Evolutionary conservation across 2,797 vertebrate species (phyloP).

Genomic region (Taenioides sp.): DNA sequence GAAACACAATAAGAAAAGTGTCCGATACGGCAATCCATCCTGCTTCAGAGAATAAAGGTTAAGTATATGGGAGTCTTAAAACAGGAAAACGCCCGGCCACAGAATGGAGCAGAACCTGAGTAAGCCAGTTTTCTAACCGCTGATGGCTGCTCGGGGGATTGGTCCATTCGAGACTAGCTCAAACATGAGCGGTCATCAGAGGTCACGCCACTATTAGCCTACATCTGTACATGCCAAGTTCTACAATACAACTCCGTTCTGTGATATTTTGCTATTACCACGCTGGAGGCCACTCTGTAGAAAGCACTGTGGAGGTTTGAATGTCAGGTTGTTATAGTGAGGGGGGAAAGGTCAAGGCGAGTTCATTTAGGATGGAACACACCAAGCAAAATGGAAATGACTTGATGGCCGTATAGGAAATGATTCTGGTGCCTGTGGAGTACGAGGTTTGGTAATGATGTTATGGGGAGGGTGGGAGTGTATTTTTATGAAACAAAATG

Average conservation of each 20-base stretch:
- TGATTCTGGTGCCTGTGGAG: neutral
- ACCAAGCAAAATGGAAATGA: neutral
- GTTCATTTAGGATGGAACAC: neutral
- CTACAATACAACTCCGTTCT: constrained; percentile 2
- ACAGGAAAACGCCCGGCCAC: constrained; percentile 56
- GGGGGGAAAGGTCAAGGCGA: neutral
- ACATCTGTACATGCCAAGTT: constrained; percentile 16
- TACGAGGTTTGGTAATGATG: neutral
- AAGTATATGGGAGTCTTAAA: constrained; percentile 64
- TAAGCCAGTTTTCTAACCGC: constrained; percentile 65
- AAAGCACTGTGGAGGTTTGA: neutral
- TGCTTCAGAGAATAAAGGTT: constrained; percentile 63
- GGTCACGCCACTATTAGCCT: constrained; percentile 36
- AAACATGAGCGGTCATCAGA: constrained; percentile 39
- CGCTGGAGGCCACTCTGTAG: neutral
- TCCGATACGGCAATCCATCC: constrained; percentile 51
- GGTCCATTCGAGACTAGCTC: constrained; percentile 44
- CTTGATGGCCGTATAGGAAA: neutral
- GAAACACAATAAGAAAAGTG: constrained; percentile 51
- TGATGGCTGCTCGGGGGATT: constrained; percentile 42
- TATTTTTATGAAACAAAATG: neutral
- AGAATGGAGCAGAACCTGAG: constrained; percentile 34
- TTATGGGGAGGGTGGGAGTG: neutral
- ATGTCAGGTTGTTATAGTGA: neutral
- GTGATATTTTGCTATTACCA: neutral